Base-by-base conservation (phyloP, 2,797 vertebrate genomes). In the Chrysocyon brachyurus region DNA sequence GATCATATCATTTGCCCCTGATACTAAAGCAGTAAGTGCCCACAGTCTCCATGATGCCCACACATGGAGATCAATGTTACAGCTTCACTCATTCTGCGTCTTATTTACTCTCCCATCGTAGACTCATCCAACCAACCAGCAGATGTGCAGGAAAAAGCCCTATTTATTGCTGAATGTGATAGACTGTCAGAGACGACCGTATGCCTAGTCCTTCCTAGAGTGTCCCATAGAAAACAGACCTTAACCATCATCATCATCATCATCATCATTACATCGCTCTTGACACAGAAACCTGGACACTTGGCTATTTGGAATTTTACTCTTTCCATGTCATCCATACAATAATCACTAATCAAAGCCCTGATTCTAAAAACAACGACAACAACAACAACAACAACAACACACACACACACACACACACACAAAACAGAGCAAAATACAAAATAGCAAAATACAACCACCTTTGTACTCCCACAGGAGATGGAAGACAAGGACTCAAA, bases 131-230 rank as follows among this genome's bases (percentile, higher is more conserved):
- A 59, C 19, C 31, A 66, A 66, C 31, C 49, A 61, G 4, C 22
- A 64, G 9, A 22, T 2, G 0, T 1, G 15, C 31, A 22, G 24
- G 24, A 26, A 59, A 26, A 1, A 46, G 12, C 14, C 46, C 57
- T 1, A 0, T 17, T 61, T 33, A 28, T 66, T 22, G 26, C 2
- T 0, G 17, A 40, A 24, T 1, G 0, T 3, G n/a, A 14, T 3
- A 22, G 46, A 28, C 24, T 52, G 77, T 22, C 2, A 0, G 16
- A 19, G 15, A 73, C 1, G 4, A 10, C 10, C 4, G 8, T 0
- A 7, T 1, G 1, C 22, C 28, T 8, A 16, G n/a, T 12, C 17
- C 57, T 16, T 56, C 66, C 6, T 5, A 14, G 0, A 4, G 49
- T 11, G 10, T 16, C 52, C 10, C 2, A 2, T 0, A 46, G 33